Evolutionary conservation across 2,888 invertebrate species (phyloP).

Genomic region (Arctia plantaginis): DNA sequence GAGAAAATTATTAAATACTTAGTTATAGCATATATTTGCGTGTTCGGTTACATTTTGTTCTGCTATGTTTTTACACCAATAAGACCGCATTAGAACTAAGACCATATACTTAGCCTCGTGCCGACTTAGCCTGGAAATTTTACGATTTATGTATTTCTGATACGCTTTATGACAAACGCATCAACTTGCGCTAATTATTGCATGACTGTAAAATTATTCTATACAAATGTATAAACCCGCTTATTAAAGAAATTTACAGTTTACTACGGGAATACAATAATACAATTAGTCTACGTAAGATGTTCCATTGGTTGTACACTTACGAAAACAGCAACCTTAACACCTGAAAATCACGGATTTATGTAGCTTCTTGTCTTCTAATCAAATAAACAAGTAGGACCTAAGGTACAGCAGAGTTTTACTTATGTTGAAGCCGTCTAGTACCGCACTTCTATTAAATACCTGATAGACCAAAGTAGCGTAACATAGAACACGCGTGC

Average conservation of each 20-base stretch:
- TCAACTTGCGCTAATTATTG: too few relatives aligned
- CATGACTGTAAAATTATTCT: neutral
- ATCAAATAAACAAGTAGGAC: neutral
- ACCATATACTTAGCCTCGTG: neutral
- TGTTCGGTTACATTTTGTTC: slow-evolving; percentile 24
- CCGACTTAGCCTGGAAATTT: neutral
- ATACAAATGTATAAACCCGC: neutral
- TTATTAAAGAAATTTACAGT: neutral
- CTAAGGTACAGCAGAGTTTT: too few relatives aligned
- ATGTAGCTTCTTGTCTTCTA: neutral
- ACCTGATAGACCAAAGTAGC: neutral
- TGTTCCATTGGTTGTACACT: neutral
- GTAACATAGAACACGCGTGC: neutral
- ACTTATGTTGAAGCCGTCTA: too few relatives aligned
- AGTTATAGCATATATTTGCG: slow-evolving; percentile 43
- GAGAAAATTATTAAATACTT: slow-evolving; percentile 66
- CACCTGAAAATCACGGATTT: neutral
- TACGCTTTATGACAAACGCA: neutral
- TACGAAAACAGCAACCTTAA: neutral
- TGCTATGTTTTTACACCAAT: neutral
- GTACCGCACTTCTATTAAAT: neutral
- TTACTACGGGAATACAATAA: neutral
- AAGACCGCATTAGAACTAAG: neutral
- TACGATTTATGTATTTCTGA: neutral
- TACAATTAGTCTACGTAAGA: neutral